These are phyloP conservation scores for Cephalotes varians DNA, from an alignment of 2,888 invertebrate species.

Conservation along the genomic window DNA sequence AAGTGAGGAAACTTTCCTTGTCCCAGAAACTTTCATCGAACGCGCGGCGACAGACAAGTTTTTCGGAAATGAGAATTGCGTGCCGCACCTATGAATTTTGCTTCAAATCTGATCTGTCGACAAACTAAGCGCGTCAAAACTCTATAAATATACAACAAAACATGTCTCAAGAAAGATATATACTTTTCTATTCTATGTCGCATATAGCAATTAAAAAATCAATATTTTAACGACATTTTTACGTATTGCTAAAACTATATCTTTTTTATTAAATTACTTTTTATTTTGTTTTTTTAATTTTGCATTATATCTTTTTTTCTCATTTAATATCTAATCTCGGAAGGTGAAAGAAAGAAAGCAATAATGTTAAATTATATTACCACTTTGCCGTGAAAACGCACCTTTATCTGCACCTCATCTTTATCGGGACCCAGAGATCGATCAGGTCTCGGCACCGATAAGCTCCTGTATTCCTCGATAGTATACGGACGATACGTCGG, in stretches of 20 bases:
- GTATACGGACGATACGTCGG: slow-evolving; percentile 75
- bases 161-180: not conserved
- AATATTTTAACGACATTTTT: not conserved
- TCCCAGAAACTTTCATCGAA: slow-evolving; percentile 51
- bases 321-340: not conserved
- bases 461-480: slow-evolving; percentile 76
- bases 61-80: slow-evolving; percentile 54
- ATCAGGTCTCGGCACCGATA: slow-evolving; percentile 75
- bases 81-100: slow-evolving; percentile 27
- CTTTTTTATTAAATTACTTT: not conserved
- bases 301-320: not conserved
- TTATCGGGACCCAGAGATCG: slow-evolving; percentile 79
- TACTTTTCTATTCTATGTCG: not conserved
- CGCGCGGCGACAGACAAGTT: slow-evolving; percentile 42
- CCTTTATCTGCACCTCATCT: slow-evolving; percentile 75
- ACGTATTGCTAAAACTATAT: not conserved
- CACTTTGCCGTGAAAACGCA: slow-evolving; percentile 29
- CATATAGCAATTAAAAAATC: not conserved
- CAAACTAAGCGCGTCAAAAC: not conserved
- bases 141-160: not conserved
- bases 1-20: slow-evolving; percentile 45
- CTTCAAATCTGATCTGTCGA: slow-evolving; percentile 13
- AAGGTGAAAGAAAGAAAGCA: not conserved
- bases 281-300: not conserved
- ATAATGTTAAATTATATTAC: not conserved